Base-by-base conservation (phyloP, 2,113 vertebrate species). In the Eublepharis macularius region DNA sequence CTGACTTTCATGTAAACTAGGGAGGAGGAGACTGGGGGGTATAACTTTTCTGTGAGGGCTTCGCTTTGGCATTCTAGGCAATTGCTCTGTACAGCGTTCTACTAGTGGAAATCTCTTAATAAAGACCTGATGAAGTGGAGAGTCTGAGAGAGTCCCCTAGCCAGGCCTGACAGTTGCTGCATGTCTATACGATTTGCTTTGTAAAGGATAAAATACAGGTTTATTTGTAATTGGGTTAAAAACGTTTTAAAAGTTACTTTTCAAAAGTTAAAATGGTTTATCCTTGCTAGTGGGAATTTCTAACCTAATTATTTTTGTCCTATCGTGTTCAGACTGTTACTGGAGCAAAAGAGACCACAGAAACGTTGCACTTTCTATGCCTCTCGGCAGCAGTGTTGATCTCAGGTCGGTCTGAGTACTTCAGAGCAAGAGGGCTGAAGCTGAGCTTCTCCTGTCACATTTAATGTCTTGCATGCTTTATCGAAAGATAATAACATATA, bases 321-420 rank as follows among this genome's bases (percentile, higher is more conserved):
- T 86, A 0, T 86, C 1, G 12, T 90, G 16, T 86, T 88, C 66
- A n/a, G 81, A 77, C 8, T 86, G 73, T 54, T 88, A 51, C 17
- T 85, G 85, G 5, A 57, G 4, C 87, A 84, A 82, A 90, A 80
- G 12, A 2, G 4, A 49, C 78, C 85, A 60, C 84, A 81, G 63
- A 8, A 36, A 57, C 10, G 80, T 93, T 81, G 19, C 78, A 0
- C 79, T 19, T 8, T 83, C 69, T 81, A 92, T 75, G 78, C 76
- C 89, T 86, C 77, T 81, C 88, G 86, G 90, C 87, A 91, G 89
- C 60, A 9, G 75, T 41, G 83, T 83, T 92, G 88, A 90, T 88
- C 69, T 83, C 11, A 45, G 87, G 78, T 88, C 63, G 81, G 43
- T 14, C 57, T 87, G 81, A 73, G 80, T 5, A 51, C 82, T 89